Conservation (phyloP, 2,113 vertebrate species). For the Podiceps cristatus region DNA sequence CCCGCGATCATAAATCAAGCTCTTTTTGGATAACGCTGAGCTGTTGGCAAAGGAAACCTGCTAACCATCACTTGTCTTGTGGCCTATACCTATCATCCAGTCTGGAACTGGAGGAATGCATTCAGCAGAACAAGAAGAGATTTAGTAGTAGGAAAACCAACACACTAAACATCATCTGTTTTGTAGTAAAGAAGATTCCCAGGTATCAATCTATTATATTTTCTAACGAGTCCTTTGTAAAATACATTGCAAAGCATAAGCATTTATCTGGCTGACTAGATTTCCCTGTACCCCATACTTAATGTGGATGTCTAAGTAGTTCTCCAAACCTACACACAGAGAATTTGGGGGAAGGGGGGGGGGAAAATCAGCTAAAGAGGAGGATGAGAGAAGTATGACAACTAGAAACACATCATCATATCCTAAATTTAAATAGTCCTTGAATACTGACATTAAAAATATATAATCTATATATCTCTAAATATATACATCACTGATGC, state of each 20-base stretch:
- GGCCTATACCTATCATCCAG: not conserved
- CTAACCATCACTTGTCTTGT: not conserved
- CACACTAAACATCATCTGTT: accelerated
- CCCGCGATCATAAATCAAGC: not conserved
- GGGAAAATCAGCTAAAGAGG: not conserved
- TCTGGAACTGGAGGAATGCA: not conserved
- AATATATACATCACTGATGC: not conserved
- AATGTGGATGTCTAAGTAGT: not conserved
- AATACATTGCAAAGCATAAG: not conserved
- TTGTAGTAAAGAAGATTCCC: not conserved
- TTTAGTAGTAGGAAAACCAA: not conserved
- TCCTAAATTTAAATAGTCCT: not conserved
- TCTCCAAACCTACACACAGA: not conserved
- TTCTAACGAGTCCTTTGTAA: not conserved
- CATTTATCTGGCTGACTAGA: not conserved
- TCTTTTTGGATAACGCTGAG: not conserved
- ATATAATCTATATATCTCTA: not conserved
- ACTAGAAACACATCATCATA: not conserved
- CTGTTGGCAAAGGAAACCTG: not conserved
- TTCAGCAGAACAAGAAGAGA: not conserved
- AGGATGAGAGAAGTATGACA: not conserved
- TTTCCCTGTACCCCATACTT: not conserved
- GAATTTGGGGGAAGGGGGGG: not conserved
- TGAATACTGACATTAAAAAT: not conserved
- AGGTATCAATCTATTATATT: not conserved